Base-by-base conservation (phyloP, 1,140 invertebrate genomes). In the Drosophila serrata region DNA sequence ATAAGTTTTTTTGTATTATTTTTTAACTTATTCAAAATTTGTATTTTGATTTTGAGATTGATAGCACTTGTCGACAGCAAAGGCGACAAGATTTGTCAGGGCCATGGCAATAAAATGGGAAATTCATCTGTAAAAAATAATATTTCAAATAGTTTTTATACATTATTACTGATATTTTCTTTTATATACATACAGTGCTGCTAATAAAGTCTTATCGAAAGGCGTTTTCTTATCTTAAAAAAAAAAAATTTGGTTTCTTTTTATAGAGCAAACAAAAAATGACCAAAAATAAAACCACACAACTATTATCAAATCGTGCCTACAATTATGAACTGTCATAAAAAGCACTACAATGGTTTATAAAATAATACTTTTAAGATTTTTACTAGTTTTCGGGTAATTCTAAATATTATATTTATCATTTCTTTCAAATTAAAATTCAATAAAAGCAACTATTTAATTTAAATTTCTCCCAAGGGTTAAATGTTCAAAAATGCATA, bases 1-100 rank as follows among this genome's bases (percentile, higher is more conserved):
- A 27, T 27, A 15, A 5, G 2, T 46, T 27, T 29, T 27, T 12
- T 48, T 17, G 0, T 12, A 9, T 8, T n/a, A 11, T 13, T 11
- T 31, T 31, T 40, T 73, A 15, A 37, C 13, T 39, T 53, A 19
- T 73, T 73, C 11, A 65, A 43, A 24, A 42, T 81, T 69, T 51
- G 37, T 2, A n/a, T 29, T 22, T 7, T 39, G 49, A 39, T 56
- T 35, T 69, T 45, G 43, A 56, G 39, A 74, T 40, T 48, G 48
- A 67, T 53, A 59, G 42, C 69, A 56, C 67, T 68, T 62, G 42
- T 60, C 37, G 61, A 31, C 56, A 60, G 53, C 37, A 45, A 73
- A 53, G 46, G 48, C 57, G 56, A 82, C 63, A 75, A 79, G 43
- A 75, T 70, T 79, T 70, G 64, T 84, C 64, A 84, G 59, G 19